Evolutionary conservation across 2,888 invertebrate species (phyloP), one percentile per base, ranked within the genome.

Genomic region (Habrosyne pyritoides): DNA sequence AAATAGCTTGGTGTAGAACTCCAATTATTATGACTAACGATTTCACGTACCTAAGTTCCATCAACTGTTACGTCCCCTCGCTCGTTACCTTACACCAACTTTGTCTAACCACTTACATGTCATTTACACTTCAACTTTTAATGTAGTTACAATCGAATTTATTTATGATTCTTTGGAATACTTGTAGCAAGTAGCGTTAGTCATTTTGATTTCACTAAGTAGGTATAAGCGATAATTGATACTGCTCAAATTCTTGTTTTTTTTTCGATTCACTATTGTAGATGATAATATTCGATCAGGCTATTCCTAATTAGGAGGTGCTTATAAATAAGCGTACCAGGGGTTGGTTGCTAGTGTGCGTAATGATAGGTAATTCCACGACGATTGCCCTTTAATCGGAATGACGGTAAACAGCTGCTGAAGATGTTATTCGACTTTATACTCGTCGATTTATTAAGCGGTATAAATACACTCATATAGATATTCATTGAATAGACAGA

Each of bases 1-100:
- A 69, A 73, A 63, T 57, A 65, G 53, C 55, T 36, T 66, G 69
- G 70, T 73, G 74, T 75, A 68, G 75, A 77, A 77, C 73, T 77
- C 64, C 68, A 75, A 74, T 72, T 75, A 77, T 74, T 77, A 70
- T 77, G 77, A 79, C 76, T 77, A 75, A 63, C 74, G 69, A 42
- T 73, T 73, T 68, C 67, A 71, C 66, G 64, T 63, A 74, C 7
- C 24, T 7, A 42, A 79, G 61, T 73, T 69, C 60, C 60, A 59
- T 61, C 53, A 61, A 62, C 75, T 75, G 75, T 75, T 70, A 72
- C 64, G 63, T 58, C 59, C 56, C 59, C 64, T 55, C 64, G 63
- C 64, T 59, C 61, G 49, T 66, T 66, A 66, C 54, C 21, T 49
- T 50, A 26, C 26, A 21, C 50, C 21, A 67, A 69, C 67, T 71